phyloP scores from a whole-genome alignment of 2,888 invertebrate species.

The Eilema depressum region DNA sequence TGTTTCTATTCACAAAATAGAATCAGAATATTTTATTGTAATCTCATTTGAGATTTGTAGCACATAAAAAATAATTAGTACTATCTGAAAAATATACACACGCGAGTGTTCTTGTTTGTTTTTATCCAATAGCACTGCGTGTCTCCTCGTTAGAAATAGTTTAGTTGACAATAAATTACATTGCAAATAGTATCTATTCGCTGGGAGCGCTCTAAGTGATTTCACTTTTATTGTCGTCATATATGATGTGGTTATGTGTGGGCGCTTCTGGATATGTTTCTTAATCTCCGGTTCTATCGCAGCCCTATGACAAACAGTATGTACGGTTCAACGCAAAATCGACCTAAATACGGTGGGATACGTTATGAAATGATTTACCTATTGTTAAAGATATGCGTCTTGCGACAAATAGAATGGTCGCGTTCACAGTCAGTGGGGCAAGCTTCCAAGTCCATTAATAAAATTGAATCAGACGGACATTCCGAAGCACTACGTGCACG shows the following conservation, averaged over 20 bases:
- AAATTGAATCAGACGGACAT: constrained; percentile 86
- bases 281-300: constrained; percentile 29
- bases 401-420: constrained; percentile 77
- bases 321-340: constrained; percentile 53
- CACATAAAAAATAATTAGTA: neutral
- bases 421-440: constrained; percentile 85
- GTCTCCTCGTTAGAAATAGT: constrained; percentile 5
- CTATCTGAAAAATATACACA: neutral
- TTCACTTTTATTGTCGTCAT: constrained; percentile 18
- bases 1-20: neutral
- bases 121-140: neutral
- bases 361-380: constrained; percentile 63
- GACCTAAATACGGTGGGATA: constrained; percentile 61
- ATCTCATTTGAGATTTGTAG: constrained; percentile 4
- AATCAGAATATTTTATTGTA: neutral
- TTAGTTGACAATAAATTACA: constrained; percentile 5
- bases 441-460: constrained; percentile 87
- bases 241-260: constrained; percentile 15
- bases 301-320: constrained; percentile 39
- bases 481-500: constrained; percentile 83
- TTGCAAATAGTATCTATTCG: constrained; percentile 11
- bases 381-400: constrained; percentile 65
- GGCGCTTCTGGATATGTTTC: constrained; percentile 18
- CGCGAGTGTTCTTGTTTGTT: neutral
- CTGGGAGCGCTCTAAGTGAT: constrained; percentile 6